These are phyloP conservation scores for Acleris sparsana DNA, from an alignment of 2,888 invertebrate genomes.

Conservation along the genomic window DNA sequence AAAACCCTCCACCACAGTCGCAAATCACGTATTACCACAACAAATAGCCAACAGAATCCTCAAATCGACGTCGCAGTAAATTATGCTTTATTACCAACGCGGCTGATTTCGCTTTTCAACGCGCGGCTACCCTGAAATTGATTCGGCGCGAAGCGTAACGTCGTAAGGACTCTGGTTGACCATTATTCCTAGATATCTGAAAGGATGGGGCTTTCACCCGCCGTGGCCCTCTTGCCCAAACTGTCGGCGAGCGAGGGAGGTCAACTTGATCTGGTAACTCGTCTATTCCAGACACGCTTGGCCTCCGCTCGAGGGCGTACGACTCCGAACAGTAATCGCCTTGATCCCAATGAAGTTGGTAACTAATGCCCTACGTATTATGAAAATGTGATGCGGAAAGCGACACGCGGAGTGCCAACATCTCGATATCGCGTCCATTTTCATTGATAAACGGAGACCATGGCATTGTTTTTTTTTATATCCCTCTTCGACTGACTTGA, in stretches of 20 bases:
- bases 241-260: conserved; percentile 47
- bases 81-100: conserved; percentile 61
- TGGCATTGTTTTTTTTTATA: too few species aligned
- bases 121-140: conserved; percentile 70
- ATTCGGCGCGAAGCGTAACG: conserved; percentile 71
- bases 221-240: conserved; percentile 41
- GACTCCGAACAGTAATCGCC: conserved; percentile 77
- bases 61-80: conserved; percentile 57
- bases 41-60: conserved; percentile 67
- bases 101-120: conserved; percentile 55
- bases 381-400: conserved; percentile 45
- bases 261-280: conserved; percentile 49
- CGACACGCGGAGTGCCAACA: too few species aligned
- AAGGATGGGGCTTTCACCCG: conserved; percentile 55
- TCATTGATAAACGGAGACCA: too few species aligned
- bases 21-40: conserved; percentile 78
- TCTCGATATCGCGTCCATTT: too few species aligned
- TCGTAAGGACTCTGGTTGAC: conserved; percentile 54
- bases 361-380: conserved; percentile 59
- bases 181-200: conserved; percentile 46
- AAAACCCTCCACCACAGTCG: conserved; percentile 51
- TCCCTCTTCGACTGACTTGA: too few species aligned
- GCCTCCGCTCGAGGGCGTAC: conserved; percentile 57
- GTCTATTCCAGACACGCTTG: conserved; percentile 1
- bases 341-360: conserved; percentile 78